These are phyloP conservation scores for Myoxocephalus aenaeus DNA, from an alignment of 2,797 vertebrate genomes.

Conservation along the genomic window DNA sequence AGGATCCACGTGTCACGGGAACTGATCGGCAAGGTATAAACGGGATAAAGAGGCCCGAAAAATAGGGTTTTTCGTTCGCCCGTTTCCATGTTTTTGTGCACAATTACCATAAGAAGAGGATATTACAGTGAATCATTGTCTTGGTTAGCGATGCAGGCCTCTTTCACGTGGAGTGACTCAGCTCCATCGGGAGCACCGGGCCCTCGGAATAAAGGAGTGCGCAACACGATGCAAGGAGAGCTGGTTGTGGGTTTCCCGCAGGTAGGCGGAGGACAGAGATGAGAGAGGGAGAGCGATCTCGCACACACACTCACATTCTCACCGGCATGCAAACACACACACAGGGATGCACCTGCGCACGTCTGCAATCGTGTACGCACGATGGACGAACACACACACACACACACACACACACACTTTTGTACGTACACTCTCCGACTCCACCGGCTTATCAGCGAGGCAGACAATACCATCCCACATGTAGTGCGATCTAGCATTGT, in stretches of 20 bases:
- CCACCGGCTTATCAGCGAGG: constrained; percentile 75
- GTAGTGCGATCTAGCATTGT: constrained; percentile 80
- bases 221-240: constrained; percentile 19
- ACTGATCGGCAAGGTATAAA: constrained; percentile 36
- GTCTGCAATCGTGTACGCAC: not conserved
- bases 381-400: constrained; percentile 28
- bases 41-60: constrained; percentile 12
- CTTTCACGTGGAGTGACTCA: constrained; percentile 43
- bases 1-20: constrained; percentile 26
- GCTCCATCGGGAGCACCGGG: constrained; percentile 33
- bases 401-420: constrained; percentile 4
- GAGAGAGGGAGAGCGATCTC: constrained; percentile 11
- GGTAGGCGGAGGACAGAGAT: constrained; percentile 9
- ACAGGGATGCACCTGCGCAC: constrained; percentile 26
- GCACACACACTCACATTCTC: not conserved
- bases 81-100: not conserved
- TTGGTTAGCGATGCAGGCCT: constrained; percentile 42
- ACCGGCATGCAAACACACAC: constrained; percentile 25
- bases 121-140: constrained; percentile 17
- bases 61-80: not conserved
- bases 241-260: constrained; percentile 28
- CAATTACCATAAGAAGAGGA: constrained; percentile 3
- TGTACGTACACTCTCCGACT: constrained; percentile 48
- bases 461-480: constrained; percentile 81
- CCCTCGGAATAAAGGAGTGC: constrained; percentile 19